phyloP scores from a whole-genome alignment of 2,113 vertebrate genomes.

The Cyprinodon tularosa region DNA sequence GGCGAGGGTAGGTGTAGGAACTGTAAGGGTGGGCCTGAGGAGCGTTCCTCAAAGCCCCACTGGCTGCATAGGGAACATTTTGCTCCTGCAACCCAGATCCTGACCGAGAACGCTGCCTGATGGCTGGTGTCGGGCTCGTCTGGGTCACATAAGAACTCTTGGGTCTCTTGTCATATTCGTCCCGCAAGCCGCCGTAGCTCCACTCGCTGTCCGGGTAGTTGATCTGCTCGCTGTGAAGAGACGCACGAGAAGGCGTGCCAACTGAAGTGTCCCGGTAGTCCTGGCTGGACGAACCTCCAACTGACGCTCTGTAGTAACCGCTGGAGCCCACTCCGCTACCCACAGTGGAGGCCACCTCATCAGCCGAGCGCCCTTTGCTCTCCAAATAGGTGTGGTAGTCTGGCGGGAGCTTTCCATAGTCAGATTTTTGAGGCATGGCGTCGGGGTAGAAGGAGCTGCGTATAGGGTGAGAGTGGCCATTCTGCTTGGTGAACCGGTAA shows the following conservation, averaged over 20 bases:
- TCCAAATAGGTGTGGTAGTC: constrained; percentile 91
- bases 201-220: constrained; percentile 88
- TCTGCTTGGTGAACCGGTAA: constrained; percentile 86
- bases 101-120: constrained; percentile 93
- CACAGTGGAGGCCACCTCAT: constrained; percentile 76
- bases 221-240: constrained; percentile 88
- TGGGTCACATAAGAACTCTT: constrained; percentile 93
- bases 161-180: constrained; percentile 91
- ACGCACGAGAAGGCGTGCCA: constrained; percentile 85
- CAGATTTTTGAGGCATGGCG: constrained; percentile 85
- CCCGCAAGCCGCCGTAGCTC: constrained; percentile 82
- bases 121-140: constrained; percentile 90
- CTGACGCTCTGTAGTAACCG: constrained; percentile 85
- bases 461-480: constrained; percentile 83
- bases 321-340: constrained; percentile 80
- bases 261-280: constrained; percentile 90
- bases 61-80: constrained; percentile 85
- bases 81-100: constrained; percentile 97
- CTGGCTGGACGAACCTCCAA: constrained; percentile 81
- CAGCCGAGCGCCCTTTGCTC: constrained; percentile 83
- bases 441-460: constrained; percentile 89
- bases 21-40: constrained; percentile 92
- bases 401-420: constrained; percentile 85
- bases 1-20: constrained; percentile 97
- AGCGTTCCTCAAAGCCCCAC: constrained; percentile 87